Conservation (phyloP, 2,797 vertebrate genomes). For the Lacerta agilis region DNA sequence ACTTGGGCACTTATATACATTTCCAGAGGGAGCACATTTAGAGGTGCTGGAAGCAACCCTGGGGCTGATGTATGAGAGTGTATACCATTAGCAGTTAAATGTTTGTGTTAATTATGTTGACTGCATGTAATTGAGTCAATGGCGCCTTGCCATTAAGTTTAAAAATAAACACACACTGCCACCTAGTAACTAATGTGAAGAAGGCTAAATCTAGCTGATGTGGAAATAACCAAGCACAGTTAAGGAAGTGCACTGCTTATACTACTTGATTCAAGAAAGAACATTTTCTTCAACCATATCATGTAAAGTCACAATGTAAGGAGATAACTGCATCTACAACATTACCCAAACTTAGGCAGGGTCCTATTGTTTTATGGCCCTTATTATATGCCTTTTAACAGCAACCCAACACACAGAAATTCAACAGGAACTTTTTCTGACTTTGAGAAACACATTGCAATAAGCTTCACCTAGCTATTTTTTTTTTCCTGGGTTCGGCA, state of each 20-base stretch:
- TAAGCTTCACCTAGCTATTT: neutral
- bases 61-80: neutral
- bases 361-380: neutral
- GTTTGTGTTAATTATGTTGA: conserved; percentile 7
- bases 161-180: neutral
- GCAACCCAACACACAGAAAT: neutral
- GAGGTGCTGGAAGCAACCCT: neutral
- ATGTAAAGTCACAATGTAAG: neutral
- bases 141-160: conserved; percentile 8
- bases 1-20: neutral
- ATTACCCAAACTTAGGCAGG: neutral
- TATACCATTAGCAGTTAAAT: conserved; percentile 14
- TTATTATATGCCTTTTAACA: neutral
- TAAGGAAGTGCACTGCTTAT: neutral
- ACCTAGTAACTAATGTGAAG: neutral
- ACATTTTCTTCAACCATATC: neutral
- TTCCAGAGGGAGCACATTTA: neutral
- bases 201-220: neutral
- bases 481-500: neutral
- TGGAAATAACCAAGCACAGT: neutral
- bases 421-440: neutral
- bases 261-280: neutral
- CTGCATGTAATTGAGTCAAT: neutral
- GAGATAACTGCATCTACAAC: neutral
- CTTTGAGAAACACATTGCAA: neutral